Percentiles rank a stretch among this genome's conserved stretches.
phyloP scores from a whole-genome alignment of 2,113 vertebrate species.

The Saimiri boliviensis region DNA sequence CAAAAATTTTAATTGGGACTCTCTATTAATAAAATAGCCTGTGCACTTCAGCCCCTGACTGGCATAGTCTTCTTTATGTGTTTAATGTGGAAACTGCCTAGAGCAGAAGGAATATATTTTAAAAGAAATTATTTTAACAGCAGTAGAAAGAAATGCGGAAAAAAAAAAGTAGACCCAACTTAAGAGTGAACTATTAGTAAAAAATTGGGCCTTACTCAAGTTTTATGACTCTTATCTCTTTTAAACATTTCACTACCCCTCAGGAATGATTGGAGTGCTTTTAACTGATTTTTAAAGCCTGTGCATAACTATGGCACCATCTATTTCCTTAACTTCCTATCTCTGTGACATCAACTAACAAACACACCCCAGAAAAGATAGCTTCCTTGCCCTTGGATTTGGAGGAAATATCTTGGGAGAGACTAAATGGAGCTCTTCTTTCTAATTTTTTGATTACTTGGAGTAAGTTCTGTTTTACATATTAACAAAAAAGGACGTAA shows the following conservation, averaged over 20 bases:
- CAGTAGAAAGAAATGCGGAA: not conserved
- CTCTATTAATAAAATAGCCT: conserved; percentile 26
- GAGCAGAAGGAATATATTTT: conserved; percentile 24
- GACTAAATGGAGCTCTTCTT: not conserved
- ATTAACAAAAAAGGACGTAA: not conserved
- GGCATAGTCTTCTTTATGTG: not conserved
- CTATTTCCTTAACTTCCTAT: not conserved
- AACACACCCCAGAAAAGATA: not conserved
- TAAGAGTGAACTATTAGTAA: conserved; percentile 39
- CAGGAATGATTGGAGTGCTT: conserved; percentile 4
- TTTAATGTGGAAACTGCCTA: conserved; percentile 23
- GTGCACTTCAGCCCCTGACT: not conserved
- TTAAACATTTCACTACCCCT: not conserved
- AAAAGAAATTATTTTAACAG: conserved; percentile 40
- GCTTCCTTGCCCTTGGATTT: not conserved
- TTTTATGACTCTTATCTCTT: conserved; percentile 23
- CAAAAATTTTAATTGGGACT: not conserved
- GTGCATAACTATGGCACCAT: fast-evolving
- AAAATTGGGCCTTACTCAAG: conserved; percentile 18
- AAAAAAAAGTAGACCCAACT: conserved; percentile 5
- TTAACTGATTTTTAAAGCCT: conserved; percentile 38
- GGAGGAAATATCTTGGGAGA: not conserved
- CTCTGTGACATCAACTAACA: not conserved
- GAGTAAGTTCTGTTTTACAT: not conserved
- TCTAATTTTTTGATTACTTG: not conserved